These are phyloP conservation scores for Teinopalpus imperialis DNA, from an alignment of 2,888 invertebrate genomes.

Conservation along the genomic window DNA sequence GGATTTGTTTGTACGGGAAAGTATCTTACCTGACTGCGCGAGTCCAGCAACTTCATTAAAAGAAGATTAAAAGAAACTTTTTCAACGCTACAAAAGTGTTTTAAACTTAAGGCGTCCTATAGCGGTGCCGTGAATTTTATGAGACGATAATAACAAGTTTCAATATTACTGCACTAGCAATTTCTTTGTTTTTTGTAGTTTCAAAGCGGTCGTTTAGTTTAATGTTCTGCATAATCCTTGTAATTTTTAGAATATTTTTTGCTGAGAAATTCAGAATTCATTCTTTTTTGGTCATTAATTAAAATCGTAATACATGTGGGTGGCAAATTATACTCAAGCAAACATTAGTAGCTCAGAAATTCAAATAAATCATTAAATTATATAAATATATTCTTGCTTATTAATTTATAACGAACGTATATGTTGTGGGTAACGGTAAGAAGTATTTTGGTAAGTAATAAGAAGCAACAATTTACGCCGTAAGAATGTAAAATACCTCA, in stretches of 20 bases:
- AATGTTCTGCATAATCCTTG: constrained; percentile 25
- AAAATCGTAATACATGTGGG: no score
- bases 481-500: no score
- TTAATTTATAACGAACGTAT: no score
- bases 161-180: constrained; percentile 38
- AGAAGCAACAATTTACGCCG: no score
- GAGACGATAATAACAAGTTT: constrained; percentile 45
- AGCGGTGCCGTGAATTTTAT: constrained; percentile 43
- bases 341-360: no score
- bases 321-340: no score
- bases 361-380: no score
- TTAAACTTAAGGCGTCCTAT: constrained; percentile 22
- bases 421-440: no score
- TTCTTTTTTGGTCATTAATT: no score
- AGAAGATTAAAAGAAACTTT: constrained; percentile 66
- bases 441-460: no score
- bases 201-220: constrained; percentile 28
- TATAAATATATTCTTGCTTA: no score
- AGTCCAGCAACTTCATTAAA: constrained; percentile 64
- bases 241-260: background rate
- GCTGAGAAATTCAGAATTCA: no score
- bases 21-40: constrained; percentile 50
- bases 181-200: constrained; percentile 31
- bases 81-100: constrained; percentile 41
- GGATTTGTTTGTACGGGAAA: constrained; percentile 47